Evolutionary conservation across 2,113 vertebrate species (phyloP).

Genomic region (Apodemus sylvaticus): DNA sequence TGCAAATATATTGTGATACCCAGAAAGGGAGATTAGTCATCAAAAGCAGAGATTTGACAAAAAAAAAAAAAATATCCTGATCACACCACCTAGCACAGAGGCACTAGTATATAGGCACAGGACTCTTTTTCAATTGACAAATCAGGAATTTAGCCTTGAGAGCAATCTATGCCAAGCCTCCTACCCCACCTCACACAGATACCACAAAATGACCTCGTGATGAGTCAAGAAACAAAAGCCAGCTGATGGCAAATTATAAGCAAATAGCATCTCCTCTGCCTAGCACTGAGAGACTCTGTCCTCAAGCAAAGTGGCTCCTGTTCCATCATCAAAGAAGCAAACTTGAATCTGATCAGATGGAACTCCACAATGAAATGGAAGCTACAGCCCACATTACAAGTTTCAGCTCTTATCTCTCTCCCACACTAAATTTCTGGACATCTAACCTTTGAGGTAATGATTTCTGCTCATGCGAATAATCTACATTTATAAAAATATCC

Average conservation of each 20-base stretch:
- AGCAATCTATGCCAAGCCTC: background rate
- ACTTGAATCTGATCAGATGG: background rate
- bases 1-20: background rate
- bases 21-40: slow-evolving; percentile 24
- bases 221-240: slow-evolving; percentile 62
- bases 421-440: slow-evolving; percentile 11
- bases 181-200: background rate
- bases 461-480: background rate
- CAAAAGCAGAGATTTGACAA: slow-evolving; percentile 41
- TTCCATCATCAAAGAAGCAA: background rate
- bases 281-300: background rate
- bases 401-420: background rate
- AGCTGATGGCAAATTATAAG: slow-evolving; percentile 13
- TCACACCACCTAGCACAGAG: background rate
- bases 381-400: background rate
- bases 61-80: background rate
- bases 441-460: slow-evolving; percentile 20
- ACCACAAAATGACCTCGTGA: slow-evolving; percentile 1
- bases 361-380: slow-evolving; percentile 18
- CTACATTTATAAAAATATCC: background rate
- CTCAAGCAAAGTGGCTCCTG: background rate
- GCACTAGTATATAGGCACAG: background rate
- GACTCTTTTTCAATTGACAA: slow-evolving; percentile 45
- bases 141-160: background rate
- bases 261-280: slow-evolving; percentile 37